Conservation (phyloP, 2,797 vertebrate species). For the Lerista edwardsae region DNA sequence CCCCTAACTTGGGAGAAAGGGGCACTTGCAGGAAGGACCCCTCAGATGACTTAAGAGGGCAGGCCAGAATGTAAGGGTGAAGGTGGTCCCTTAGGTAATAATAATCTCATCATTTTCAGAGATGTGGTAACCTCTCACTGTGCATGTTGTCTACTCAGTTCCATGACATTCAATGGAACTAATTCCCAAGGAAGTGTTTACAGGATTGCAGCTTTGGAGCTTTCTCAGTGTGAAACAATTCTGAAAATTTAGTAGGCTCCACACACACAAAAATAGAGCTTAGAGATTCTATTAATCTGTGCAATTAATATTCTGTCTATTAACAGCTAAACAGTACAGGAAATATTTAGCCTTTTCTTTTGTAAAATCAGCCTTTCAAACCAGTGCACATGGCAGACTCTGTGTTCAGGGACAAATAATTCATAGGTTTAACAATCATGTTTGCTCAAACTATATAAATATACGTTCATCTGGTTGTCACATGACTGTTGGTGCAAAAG, state of each 20-base stretch:
- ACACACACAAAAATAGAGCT: not conserved
- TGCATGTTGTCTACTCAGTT: too few species aligned
- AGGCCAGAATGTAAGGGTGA: too few species aligned
- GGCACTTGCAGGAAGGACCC: too few species aligned
- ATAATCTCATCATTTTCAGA: too few species aligned
- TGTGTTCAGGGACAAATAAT: constrained; percentile 41
- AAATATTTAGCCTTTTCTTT: constrained; percentile 10
- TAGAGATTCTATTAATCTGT: not conserved
- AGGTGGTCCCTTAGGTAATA: too few species aligned
- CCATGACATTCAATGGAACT: too few species aligned
- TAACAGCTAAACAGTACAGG: constrained; percentile 9
- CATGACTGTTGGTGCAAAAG: constrained; percentile 25
- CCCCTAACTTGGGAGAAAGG: too few species aligned
- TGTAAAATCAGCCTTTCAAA: constrained; percentile 39
- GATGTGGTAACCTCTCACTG: not conserved
- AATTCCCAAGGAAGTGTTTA: too few species aligned
- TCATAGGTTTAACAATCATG: constrained; percentile 25
- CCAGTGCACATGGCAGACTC: not conserved
- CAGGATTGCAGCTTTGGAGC: not conserved
- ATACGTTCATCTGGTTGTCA: constrained; percentile 19
- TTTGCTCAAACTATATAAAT: constrained; percentile 37
- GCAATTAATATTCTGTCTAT: not conserved
- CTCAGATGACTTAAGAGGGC: too few species aligned
- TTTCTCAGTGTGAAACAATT: not conserved
- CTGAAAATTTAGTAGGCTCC: not conserved